phyloP scores from a whole-genome alignment of 2,797 vertebrate species.

The Pangasius djambal region DNA sequence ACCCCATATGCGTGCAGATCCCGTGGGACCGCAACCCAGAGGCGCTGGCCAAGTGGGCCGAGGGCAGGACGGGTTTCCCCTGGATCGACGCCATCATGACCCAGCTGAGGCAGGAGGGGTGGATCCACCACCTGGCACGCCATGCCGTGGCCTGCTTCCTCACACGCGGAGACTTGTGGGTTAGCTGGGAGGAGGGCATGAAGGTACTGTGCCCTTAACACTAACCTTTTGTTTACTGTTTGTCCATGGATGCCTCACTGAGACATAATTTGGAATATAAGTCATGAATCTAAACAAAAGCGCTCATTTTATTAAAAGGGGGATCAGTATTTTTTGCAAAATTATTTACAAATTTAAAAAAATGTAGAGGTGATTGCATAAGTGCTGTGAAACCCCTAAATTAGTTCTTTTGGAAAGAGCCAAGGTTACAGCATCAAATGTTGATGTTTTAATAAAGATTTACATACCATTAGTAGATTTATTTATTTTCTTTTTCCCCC shows the following conservation, averaged over 20 bases:
- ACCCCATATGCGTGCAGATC: slow-evolving; percentile 81
- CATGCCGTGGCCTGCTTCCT: slow-evolving; percentile 83
- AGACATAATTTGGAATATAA: neutral
- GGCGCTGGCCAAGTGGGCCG: slow-evolving; percentile 82
- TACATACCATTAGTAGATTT: neutral
- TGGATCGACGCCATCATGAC: slow-evolving; percentile 99
- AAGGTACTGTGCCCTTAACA: slow-evolving; percentile 63
- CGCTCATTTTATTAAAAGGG: neutral
- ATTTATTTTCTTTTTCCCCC: neutral
- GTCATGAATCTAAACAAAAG: neutral
- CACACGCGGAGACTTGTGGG: slow-evolving; percentile 80
- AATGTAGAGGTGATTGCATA: neutral
- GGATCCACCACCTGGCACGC: slow-evolving; percentile 94
- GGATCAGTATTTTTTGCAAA: neutral
- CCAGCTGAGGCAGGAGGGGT: slow-evolving; percentile 92
- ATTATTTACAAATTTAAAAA: neutral
- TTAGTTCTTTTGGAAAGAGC: neutral
- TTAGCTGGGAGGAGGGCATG: slow-evolving; percentile 84
- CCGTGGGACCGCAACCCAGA: slow-evolving; percentile 78
- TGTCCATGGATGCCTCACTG: neutral
- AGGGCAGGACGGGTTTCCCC: slow-evolving; percentile 93
- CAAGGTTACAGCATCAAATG: too few species aligned
- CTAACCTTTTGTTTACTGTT: neutral
- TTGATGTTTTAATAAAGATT: neutral
- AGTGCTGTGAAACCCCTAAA: neutral